Evolutionary conservation across 1,140 invertebrate genomes (phyloP).

Genomic region (Metopolophium dirhodum): DNA sequence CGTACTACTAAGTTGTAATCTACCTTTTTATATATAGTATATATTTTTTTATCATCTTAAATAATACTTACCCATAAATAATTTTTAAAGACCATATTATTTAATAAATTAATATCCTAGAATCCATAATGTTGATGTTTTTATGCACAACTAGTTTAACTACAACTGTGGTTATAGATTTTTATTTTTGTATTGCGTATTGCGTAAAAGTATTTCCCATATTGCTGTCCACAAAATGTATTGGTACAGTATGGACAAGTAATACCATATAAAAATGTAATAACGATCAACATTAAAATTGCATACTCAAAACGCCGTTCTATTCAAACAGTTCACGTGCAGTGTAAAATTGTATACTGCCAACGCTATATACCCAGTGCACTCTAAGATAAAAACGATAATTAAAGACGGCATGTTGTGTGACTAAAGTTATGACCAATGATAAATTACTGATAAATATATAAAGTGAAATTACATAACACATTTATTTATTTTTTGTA

Average conservation of each 20-base stretch:
- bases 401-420: neutral
- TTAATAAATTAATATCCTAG: neutral
- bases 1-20: neutral
- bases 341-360: neutral
- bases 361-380: neutral
- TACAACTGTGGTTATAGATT: neutral
- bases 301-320: slow-evolving; percentile 33
- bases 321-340: neutral
- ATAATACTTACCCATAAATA: neutral
- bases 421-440: neutral
- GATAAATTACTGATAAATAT: neutral
- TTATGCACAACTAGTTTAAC: neutral
- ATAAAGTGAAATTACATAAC: neutral
- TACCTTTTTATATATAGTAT: neutral
- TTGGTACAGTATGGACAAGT: neutral
- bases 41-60: neutral
- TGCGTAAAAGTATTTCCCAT: neutral
- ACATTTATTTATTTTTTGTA: neutral
- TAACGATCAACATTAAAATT: slow-evolving; percentile 27
- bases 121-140: neutral
- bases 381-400: neutral
- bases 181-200: neutral
- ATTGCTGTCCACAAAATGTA: neutral
- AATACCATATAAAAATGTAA: neutral
- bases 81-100: neutral